phyloP scores from a whole-genome alignment of 2,113 vertebrate genomes.

The Pipra filicauda region DNA sequence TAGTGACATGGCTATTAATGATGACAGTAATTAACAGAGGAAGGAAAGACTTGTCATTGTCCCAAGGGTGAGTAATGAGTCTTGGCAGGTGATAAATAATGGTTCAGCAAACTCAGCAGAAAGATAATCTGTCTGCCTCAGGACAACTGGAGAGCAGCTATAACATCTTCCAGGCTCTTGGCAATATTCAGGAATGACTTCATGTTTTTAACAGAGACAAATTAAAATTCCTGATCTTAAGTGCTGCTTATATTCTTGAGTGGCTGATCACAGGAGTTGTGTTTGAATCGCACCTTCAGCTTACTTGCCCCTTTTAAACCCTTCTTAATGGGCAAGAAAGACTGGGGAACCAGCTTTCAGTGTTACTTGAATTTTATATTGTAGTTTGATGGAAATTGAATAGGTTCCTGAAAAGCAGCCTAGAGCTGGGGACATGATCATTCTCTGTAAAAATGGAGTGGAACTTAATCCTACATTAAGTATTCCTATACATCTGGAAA shows the following conservation, averaged over 20 bases:
- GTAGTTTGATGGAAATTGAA: neutral
- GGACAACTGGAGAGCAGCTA: conserved; percentile 60
- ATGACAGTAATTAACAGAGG: conserved; percentile 80
- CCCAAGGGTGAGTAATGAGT: conserved; percentile 76
- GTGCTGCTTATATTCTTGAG: neutral
- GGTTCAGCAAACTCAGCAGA: conserved; percentile 78
- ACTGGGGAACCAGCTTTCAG: neutral
- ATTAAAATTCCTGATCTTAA: conserved; percentile 58
- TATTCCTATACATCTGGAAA: neutral
- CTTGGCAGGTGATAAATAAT: conserved; percentile 83
- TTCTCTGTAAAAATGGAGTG: neutral
- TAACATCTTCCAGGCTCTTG: conserved; percentile 66
- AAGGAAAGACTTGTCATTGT: conserved; percentile 78
- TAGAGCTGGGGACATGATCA: neutral
- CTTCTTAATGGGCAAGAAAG: neutral
- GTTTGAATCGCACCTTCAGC: neutral
- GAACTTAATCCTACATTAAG: neutral
- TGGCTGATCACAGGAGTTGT: neutral
- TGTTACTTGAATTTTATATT: neutral
- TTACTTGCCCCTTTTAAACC: neutral
- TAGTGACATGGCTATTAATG: conserved; percentile 77
- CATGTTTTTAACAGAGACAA: conserved; percentile 65
- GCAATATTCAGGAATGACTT: conserved; percentile 67
- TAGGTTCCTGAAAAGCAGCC: neutral
- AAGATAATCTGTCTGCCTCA: conserved; percentile 73